Conservation (phyloP, 1,140 invertebrate species). For the Platyscapa corneri region DNA sequence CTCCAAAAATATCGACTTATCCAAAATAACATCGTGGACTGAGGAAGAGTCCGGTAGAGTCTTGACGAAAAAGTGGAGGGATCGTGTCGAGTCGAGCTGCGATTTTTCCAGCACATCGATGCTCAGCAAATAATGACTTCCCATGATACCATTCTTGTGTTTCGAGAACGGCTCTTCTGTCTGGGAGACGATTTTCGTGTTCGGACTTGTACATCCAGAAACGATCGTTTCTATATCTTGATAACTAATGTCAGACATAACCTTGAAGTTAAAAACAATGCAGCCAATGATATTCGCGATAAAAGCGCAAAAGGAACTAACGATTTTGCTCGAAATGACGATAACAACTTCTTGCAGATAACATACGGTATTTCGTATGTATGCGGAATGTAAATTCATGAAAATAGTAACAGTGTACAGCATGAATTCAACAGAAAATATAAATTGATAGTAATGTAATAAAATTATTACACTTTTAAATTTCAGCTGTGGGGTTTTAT, state of each 20-base stretch:
- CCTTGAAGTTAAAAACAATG: neutral
- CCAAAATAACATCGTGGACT: neutral
- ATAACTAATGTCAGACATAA: neutral
- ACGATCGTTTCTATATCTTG: constrained; percentile 8
- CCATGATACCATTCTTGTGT: constrained; percentile 7
- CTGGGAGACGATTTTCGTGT: neutral
- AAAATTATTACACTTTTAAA: too few relatives aligned
- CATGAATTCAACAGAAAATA: too few relatives aligned
- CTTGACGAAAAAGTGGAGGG: constrained; percentile 18
- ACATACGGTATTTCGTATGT: neutral
- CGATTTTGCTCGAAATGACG: neutral
- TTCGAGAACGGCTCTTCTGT: neutral
- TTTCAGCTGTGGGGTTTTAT: too few relatives aligned
- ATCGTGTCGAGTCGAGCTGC: too few relatives aligned
- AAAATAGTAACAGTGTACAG: neutral
- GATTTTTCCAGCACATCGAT: neutral
- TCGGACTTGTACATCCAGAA: neutral
- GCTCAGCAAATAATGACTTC: constrained; percentile 3
- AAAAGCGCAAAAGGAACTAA: neutral
- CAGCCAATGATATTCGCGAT: neutral
- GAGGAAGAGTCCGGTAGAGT: neutral
- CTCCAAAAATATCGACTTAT: neutral
- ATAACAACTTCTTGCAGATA: neutral
- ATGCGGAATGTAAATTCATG: neutral
- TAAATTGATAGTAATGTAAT: too few relatives aligned